Base-by-base conservation (phyloP, 1,140 invertebrate genomes). In the Oedothorax gibbosus region DNA sequence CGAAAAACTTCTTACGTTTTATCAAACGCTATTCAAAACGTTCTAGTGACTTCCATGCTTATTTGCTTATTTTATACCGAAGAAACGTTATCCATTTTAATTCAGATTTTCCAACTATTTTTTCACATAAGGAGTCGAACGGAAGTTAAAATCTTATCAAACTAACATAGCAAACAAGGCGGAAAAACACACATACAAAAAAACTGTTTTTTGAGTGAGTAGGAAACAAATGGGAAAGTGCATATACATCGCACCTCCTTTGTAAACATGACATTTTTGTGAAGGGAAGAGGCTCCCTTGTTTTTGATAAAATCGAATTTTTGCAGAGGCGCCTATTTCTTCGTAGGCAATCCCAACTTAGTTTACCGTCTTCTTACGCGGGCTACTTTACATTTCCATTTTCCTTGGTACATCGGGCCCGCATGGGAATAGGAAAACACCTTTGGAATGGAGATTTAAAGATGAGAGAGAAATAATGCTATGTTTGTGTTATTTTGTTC, bases 211-310 rank as follows among this genome's bases (percentile, higher is more conserved):
- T 64, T 60, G 51, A 15, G 21, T 11, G 12, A 65, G 12, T 50
- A n/a, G 56, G 60, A 68, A 77, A 77, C 57, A 77, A 77, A 75
- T 75, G 35, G 60, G 49, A 77, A 77, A 77, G 21, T 54, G 75
- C 56, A 50, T n/a, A 53, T 77, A 77, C 18, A 21, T 12, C 21
- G 35, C 10, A 51, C 14, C 35, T 77, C 60, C 51, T 77, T 77
- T 77, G 62, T 77, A 77, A 75, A 77, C 75, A 77, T 77, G 75
- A 77, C 60, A 50, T 77, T 77, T 64, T 65, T 21, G 20, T 20
- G 15, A 11, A 35, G 50, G 51, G 50, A 56, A 64, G 75, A 53
- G 35, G 21, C 11, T 64, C 7, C 9, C n/a, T 64, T 10, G n/a
- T 53, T 77, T 64, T 0, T 57, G 51, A 51, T 75, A 62, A 77